Evolutionary conservation across 2,797 vertebrate species (phyloP).

Genomic region (Paedocypris micromegethes): DNA sequence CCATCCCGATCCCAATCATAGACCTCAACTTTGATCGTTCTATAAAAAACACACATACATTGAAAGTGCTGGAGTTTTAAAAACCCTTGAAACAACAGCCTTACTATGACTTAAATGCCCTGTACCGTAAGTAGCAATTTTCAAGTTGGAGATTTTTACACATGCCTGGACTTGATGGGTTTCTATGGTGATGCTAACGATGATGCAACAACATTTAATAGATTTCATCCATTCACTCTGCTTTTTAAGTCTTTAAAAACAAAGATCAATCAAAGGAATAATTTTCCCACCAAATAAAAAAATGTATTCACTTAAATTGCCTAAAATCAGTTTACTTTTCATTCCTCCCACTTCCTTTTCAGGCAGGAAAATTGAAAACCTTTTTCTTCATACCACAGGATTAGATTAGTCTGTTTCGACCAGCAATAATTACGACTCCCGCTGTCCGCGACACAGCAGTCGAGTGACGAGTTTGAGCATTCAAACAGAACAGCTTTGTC

Average conservation of each 20-base stretch:
- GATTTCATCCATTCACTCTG: not conserved
- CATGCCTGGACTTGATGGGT: not conserved
- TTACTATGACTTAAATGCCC: too few species aligned
- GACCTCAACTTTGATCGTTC: constrained; percentile 74
- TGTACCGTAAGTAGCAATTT: too few species aligned
- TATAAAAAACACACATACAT: constrained; percentile 32
- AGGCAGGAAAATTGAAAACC: not conserved
- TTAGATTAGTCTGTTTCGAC: constrained; percentile 20
- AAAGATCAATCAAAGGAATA: not conserved
- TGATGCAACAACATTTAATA: not conserved
- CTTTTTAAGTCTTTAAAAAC: not conserved
- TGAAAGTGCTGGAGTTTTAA: constrained; percentile 22
- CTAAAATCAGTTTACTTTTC: constrained; percentile 1
- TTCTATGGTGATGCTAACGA: constrained; percentile 5
- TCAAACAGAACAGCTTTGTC: constrained; percentile 19
- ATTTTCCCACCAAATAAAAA: too few species aligned
- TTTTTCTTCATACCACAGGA: not conserved
- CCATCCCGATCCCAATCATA: constrained; percentile 81
- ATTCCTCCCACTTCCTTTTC: not conserved
- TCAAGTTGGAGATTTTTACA: not conserved
- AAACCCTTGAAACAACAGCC: too few species aligned
- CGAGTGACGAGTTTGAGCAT: constrained; percentile 12
- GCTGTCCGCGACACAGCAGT: constrained; percentile 5
- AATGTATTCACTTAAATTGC: too few species aligned
- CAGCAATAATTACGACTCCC: constrained; percentile 20